Base-by-base conservation (phyloP, 2,113 vertebrate genomes). In the Sceloporus undulatus region DNA sequence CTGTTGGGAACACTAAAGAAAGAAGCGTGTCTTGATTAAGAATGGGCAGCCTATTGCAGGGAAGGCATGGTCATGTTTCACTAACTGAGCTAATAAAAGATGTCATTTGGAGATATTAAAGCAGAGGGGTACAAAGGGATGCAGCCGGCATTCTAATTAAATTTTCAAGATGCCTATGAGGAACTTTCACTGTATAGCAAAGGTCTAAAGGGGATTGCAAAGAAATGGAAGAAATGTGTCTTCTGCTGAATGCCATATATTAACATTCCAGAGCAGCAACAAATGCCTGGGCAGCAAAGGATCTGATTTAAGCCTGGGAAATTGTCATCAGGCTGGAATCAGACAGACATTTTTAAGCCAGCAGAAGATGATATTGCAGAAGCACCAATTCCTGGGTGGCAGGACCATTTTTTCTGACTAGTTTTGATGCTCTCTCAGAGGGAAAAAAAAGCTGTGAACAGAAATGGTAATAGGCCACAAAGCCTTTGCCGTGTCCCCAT, bases 41-140 rank as follows among this genome's bases (percentile, higher is more conserved):
- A 3, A 27, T 83, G 90, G 68, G n/a, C 54, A 87, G 13, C 21
- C 81, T 70, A 54, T 52, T 93, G 87, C 76, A 86, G 52, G 59
- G 88, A 84, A 88, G 94, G 86, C 2, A 86, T 29, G 59, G 81
- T 81, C 29, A 10, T 73, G 65, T 95, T 88, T 94, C 74, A 87
- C 86, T 93, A 92, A 90, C 88, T 80, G 90, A 94, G 59, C 76
- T 89, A 94, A 91, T 92, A 92, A 90, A 70, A 94, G 74, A 90
- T 91, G 68, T 81, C 82, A 80, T 88, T 84, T 93, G 85, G 91
- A 88, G 94, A 88, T 88, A 91, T 89, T 91, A 94, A 90, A 92
- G 90, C 87, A 78, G 66, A 66, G 87, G 40, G 73, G 89, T 70
- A 94, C 89, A 68, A 90, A 95, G 87, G 85, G 73, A 92, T 85